These are phyloP conservation scores for Varanus komodoensis DNA, from an alignment of 2,113 vertebrate species.

Conservation along the genomic window DNA sequence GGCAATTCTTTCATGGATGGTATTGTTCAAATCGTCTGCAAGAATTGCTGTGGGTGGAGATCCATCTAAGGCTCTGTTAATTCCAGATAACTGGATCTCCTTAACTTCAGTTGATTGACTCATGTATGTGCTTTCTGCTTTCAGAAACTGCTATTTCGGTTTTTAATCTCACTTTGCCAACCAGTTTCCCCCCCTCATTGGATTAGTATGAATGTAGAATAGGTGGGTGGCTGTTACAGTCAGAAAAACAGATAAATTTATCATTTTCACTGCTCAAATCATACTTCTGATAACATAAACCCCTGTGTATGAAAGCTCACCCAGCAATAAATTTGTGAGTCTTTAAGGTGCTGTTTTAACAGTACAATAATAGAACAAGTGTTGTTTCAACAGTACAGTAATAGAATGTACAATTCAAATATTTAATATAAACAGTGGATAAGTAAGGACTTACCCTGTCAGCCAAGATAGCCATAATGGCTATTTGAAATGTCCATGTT, in stretches of 20 bases:
- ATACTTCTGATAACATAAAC: not conserved
- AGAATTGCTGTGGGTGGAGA: not conserved
- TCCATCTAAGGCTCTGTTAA: too few relatives aligned
- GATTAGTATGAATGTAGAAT: not conserved
- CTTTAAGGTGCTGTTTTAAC: not conserved
- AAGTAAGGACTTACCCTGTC: not conserved
- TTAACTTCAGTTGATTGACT: not conserved
- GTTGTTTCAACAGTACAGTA: not conserved
- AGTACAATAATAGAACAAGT: not conserved
- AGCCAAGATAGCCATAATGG: not conserved
- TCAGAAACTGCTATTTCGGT: not conserved
- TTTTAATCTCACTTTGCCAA: not conserved
- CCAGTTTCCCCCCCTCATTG: not conserved
- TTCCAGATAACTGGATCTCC: not conserved
- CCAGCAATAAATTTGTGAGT: not conserved
- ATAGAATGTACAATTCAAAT: not conserved
- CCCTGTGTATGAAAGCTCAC: not conserved
- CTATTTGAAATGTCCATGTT: not conserved
- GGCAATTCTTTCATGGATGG: not conserved
- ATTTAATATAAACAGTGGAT: not conserved
- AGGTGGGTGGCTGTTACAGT: not conserved
- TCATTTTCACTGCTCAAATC: not conserved
- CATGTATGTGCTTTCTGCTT: not conserved
- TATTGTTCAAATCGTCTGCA: not conserved
- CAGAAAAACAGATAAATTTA: not conserved